Evolutionary conservation across 2,797 vertebrate species (phyloP), one percentile per base, ranked within the genome.

Genomic region (Rhinichthys osculus): DNA sequence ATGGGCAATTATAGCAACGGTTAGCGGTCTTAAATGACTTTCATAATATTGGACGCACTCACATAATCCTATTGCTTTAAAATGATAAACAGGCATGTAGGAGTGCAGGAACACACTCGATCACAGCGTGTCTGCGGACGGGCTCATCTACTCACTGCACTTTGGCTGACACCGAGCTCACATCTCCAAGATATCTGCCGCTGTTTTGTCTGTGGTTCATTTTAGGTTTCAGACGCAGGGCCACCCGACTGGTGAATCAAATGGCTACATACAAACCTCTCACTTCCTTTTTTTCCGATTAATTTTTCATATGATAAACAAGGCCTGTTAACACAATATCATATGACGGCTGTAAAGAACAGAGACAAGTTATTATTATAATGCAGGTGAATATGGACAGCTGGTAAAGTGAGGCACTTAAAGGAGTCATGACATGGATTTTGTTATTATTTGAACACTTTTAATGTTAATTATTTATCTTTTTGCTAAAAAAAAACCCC

Each of bases 121-220:
- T 89, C 87, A 86, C 17, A 6, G n/a, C 16, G 59, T 54, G 79
- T 82, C 88, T 85, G 69, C 8, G 57, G 40, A 80, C n/a, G 57
- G 42, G 50, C 70, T 73, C 84, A 79, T 89, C 81, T 71, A 54
- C 64, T 88, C 66, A 21, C 87, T 89, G 87, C 44, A 89, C 89
- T 89, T 86, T 87, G 85, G 90, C 83, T 87, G 90, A 89, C 88
- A 85, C 77, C n/a, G 44, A 62, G 64, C 78, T 86, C 44, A 66
- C 80, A 66, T n/a, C n/a, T 84, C 67, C 47, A 62, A 17, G 64
- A 66, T 66, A 66, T 66, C 30, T 66, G 14, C 7, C 6, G 33
- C 4, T 66, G 64, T 66, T 66, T 66, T 33, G 64, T 66, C 64
- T 79, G 82, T 33, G 30, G 27, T 33, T 66, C 30, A 87, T 70